Evolutionary conservation across 2,113 vertebrate genomes (phyloP).

Genomic region (Ochotona princeps): DNA sequence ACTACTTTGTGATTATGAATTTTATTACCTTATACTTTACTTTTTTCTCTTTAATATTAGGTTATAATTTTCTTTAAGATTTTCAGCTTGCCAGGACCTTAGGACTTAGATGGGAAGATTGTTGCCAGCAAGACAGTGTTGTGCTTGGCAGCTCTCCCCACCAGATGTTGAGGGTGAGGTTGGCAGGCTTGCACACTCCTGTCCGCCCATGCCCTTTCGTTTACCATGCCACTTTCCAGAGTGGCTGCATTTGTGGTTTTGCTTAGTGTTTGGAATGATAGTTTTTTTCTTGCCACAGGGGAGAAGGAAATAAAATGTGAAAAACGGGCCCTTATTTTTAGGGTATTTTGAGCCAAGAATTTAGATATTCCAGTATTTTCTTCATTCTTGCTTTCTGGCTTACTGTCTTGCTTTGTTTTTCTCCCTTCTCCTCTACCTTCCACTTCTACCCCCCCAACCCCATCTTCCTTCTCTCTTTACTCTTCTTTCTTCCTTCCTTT

Average conservation of each 20-base stretch:
- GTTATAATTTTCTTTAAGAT: constrained; percentile 23
- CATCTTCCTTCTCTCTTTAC: not conserved
- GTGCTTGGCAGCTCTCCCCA: constrained; percentile 42
- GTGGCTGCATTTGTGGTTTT: constrained; percentile 54
- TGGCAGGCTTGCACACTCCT: not conserved
- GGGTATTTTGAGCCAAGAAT: constrained; percentile 20
- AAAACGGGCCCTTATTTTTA: constrained; percentile 51
- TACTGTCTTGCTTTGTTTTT: too few relatives aligned
- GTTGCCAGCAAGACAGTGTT: not conserved
- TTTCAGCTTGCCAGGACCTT: not conserved
- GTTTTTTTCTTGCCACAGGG: constrained; percentile 65
- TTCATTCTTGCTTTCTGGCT: not conserved
- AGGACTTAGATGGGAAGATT: not conserved
- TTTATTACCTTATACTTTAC: not conserved
- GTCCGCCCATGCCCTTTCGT: constrained; percentile 12
- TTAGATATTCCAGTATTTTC: constrained; percentile 9
- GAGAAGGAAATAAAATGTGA: constrained; percentile 67
- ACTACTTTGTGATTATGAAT: not conserved
- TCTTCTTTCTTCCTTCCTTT: too few relatives aligned
- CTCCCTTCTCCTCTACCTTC: too few relatives aligned
- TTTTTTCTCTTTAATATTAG: not conserved
- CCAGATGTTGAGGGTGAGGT: constrained; percentile 68
- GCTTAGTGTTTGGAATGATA: constrained; percentile 63
- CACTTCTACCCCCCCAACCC: fast-evolving
- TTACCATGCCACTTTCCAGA: constrained; percentile 40